Evolutionary conservation across 2,888 invertebrate genomes (phyloP).

Genomic region (Galeopsomyia nigrocyanea): DNA sequence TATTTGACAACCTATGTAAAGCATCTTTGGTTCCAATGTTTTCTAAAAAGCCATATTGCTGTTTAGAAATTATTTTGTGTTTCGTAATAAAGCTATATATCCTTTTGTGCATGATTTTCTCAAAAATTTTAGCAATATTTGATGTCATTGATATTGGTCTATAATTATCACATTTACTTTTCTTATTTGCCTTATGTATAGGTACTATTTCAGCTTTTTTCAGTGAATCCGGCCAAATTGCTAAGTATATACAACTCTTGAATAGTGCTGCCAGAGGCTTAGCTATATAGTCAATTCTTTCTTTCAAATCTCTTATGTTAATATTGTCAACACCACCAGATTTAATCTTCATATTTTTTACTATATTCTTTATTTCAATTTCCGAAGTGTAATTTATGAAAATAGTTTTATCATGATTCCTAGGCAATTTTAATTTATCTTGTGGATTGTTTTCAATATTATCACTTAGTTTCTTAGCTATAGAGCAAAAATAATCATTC

Average conservation of each 20-base stretch:
- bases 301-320: constrained; percentile 1
- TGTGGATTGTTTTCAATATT: constrained; percentile 7
- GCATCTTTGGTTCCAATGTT: constrained; percentile 45
- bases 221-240: not conserved
- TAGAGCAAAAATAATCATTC: constrained; percentile 8
- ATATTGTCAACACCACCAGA: constrained; percentile 16
- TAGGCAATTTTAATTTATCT: constrained; percentile 4
- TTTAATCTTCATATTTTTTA: constrained; percentile 20
- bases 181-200: constrained; percentile 43
- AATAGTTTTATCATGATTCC: not conserved
- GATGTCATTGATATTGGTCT: constrained; percentile 47
- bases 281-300: not conserved
- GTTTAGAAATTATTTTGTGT: too few relatives aligned
- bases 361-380: constrained; percentile 5
- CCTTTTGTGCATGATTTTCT: constrained; percentile 45
- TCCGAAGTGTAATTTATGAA: not conserved
- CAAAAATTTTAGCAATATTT: constrained; percentile 47
- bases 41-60: constrained; percentile 46
- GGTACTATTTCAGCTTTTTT: constrained; percentile 37
- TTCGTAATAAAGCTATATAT: constrained; percentile 30
- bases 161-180: constrained; percentile 32
- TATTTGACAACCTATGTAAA: constrained; percentile 38
- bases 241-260: constrained; percentile 8
- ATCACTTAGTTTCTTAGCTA: not conserved
- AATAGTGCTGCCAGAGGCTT: not conserved